Evolutionary conservation across 2,888 invertebrate genomes (phyloP).

Genomic region (Eupeodes luniger): DNA sequence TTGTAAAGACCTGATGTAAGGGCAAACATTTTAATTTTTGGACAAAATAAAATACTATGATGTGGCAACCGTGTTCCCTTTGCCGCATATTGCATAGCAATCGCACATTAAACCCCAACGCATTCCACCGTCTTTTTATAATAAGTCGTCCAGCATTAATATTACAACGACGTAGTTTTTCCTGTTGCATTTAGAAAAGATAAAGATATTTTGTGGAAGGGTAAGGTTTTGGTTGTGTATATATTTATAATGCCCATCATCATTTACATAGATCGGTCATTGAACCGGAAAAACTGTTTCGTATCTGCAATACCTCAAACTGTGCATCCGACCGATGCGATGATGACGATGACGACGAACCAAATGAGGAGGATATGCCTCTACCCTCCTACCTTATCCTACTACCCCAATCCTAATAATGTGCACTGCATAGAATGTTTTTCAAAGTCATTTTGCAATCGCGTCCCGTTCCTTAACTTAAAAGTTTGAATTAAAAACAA

Average conservation of each 20-base stretch:
- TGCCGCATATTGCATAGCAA: slow-evolving; percentile 4
- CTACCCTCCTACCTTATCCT: not conserved
- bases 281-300: slow-evolving; percentile 74
- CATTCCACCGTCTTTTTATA: slow-evolving; percentile 53
- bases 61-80: too few relatives aligned
- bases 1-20: too few relatives aligned
- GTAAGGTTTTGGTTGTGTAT: slow-evolving; percentile 8
- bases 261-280: slow-evolving; percentile 73
- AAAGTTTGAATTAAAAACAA: slow-evolving; percentile 13
- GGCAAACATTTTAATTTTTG: too few relatives aligned
- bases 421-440: slow-evolving; percentile 32
- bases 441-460: slow-evolving; percentile 61
- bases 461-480: slow-evolving; percentile 24
- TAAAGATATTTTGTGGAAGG: not conserved
- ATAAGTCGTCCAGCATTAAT: slow-evolving; percentile 56
- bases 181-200: slow-evolving; percentile 61
- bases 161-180: slow-evolving; percentile 64
- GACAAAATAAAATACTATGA: too few relatives aligned
- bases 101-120: slow-evolving; percentile 12
- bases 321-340: slow-evolving; percentile 20
- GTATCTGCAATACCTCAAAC: slow-evolving; percentile 66
- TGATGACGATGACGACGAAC: too few relatives aligned
- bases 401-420: slow-evolving; percentile 13
- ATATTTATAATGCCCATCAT: slow-evolving; percentile 43
- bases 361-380: not conserved